These are phyloP conservation scores for Odobenus rosmarus DNA, from an alignment of 2,113 vertebrate species.

Conservation along the genomic window DNA sequence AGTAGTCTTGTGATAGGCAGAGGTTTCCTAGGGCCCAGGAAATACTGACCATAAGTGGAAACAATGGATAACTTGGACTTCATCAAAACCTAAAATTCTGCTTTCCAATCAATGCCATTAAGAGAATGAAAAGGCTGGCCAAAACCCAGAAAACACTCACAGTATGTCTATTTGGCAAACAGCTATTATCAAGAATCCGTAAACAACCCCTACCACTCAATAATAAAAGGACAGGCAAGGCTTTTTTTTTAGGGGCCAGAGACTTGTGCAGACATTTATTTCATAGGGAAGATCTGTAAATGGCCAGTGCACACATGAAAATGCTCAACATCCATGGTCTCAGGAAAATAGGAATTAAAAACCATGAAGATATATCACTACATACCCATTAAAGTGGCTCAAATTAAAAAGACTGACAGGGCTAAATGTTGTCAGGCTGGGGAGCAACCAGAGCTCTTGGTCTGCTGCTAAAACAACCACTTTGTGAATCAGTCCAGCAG, in stretches of 20 bases:
- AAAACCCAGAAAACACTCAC: not conserved
- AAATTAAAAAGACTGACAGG: not conserved
- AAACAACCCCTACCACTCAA: not conserved
- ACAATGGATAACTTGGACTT: not conserved
- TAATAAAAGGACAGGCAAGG: not conserved
- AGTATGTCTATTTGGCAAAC: not conserved
- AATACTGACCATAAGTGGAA: not conserved
- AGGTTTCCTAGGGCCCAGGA: not conserved
- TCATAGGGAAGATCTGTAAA: not conserved
- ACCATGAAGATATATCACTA: not conserved
- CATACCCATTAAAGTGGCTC: not conserved
- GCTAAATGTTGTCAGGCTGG: not conserved
- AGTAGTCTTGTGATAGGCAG: not conserved
- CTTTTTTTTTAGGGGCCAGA: not conserved
- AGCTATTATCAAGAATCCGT: not conserved
- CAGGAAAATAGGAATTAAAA: not conserved
- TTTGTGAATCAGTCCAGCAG: not conserved
- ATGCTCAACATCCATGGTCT: not conserved
- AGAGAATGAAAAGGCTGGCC: not conserved
- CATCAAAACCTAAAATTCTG: not conserved
- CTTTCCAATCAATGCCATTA: not conserved
- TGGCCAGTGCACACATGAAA: not conserved
- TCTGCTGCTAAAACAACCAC: not conserved
- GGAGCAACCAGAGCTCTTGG: not conserved
- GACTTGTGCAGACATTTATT: not conserved